A percentile compares a stretch with the other conserved stretches of the same genome.
Conservation (phyloP, 2,888 invertebrate genomes). For the Cepaea hortensis region DNA sequence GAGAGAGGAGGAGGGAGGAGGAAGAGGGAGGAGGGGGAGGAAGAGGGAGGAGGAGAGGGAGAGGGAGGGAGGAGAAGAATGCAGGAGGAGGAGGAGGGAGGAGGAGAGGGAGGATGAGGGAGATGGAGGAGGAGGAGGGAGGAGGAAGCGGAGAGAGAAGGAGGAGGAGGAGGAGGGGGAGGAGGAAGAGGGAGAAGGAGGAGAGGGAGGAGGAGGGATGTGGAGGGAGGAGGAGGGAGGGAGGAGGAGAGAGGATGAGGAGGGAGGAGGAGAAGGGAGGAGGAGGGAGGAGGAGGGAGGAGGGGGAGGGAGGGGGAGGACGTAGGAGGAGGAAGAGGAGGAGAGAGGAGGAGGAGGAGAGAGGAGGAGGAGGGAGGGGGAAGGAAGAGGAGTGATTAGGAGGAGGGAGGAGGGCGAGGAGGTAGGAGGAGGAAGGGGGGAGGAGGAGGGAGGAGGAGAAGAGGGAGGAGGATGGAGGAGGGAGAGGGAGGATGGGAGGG, state of each 20-base stretch:
- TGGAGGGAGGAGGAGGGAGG: conserved; percentile 7
- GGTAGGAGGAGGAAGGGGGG: too few species aligned
- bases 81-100: conserved; percentile 3
- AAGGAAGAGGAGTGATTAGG: too few species aligned
- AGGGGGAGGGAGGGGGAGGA: too few species aligned
- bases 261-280: conserved; percentile 3
- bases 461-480: too few species aligned
- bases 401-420: too few species aligned
- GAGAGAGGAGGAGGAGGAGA: conserved; percentile 1
- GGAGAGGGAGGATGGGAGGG: too few species aligned
- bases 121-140: not conserved
- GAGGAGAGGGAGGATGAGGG: conserved; percentile 3
- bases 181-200: not conserved
- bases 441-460: not conserved
- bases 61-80: too few species aligned
- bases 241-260: conserved; percentile 5
- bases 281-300: conserved; percentile 7
- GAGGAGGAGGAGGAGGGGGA: not conserved
- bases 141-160: conserved; percentile 8
- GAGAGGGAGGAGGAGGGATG: not conserved
- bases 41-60: not conserved
- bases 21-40: not conserved
- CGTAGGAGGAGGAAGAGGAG: too few species aligned
- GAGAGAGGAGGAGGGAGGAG: not conserved
- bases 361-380: conserved; percentile 14